phyloP scores from a whole-genome alignment of 2,797 vertebrate species.

The Tokudaia tokunoshimensis region DNA sequence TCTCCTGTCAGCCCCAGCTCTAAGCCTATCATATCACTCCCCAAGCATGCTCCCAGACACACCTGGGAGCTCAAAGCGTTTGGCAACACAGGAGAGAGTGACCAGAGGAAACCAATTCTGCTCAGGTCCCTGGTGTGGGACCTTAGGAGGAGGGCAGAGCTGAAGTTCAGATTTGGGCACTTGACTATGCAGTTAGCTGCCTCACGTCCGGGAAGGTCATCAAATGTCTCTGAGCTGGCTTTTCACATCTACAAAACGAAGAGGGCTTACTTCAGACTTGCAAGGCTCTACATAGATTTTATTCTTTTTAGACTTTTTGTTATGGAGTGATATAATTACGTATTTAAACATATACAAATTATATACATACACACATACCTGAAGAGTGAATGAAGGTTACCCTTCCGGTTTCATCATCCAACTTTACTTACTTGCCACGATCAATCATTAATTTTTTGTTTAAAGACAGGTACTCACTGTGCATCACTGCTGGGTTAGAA shows the following conservation, averaged over 20 bases:
- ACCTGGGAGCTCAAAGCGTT: neutral
- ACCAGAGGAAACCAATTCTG: neutral
- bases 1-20: neutral
- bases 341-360: neutral
- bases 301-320: constrained; percentile 43
- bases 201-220: neutral
- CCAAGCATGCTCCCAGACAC: neutral
- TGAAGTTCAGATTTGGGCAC: neutral
- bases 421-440: neutral
- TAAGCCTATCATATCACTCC: neutral
- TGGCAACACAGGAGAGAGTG: neutral
- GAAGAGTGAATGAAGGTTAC: neutral
- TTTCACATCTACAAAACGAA: constrained; percentile 8
- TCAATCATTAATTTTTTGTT: neutral
- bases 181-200: neutral
- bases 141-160: neutral
- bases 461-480: neutral
- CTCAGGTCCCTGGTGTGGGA: neutral
- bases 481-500: neutral
- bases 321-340: constrained; percentile 14
- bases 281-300: constrained; percentile 26
- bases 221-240: constrained; percentile 48
- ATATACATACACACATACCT: neutral
- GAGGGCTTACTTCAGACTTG: neutral
- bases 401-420: neutral